phyloP scores from a whole-genome alignment of 2,888 invertebrate species.

The Acanthosepion lycidas region DNA sequence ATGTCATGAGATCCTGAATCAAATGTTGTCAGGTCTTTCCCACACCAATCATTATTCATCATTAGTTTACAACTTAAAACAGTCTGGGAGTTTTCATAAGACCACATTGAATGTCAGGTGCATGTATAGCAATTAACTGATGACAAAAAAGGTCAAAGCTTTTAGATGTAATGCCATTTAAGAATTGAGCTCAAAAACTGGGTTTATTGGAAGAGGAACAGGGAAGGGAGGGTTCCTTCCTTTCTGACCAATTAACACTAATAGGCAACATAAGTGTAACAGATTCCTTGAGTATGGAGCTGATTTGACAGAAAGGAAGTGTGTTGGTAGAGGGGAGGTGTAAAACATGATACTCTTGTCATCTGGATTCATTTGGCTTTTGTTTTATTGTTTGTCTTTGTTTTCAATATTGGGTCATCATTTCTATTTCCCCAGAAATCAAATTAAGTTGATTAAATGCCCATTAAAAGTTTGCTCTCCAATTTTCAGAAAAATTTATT shows the following conservation, averaged over 20 bases:
- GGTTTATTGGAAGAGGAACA: background rate
- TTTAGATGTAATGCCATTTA: background rate
- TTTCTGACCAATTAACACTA: background rate
- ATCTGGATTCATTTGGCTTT: background rate
- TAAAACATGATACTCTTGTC: background rate
- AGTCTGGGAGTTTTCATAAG: background rate
- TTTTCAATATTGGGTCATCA: background rate
- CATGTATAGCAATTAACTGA: background rate
- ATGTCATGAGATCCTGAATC: background rate
- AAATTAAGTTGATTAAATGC: background rate
- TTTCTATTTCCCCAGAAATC: background rate
- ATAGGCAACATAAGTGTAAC: background rate
- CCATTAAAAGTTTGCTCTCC: background rate
- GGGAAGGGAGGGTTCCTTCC: background rate
- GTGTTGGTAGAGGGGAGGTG: background rate
- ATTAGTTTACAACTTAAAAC: background rate
- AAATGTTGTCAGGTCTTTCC: background rate
- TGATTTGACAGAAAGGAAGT: background rate
- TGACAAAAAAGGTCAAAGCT: constrained; percentile 33
- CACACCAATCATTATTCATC: background rate
- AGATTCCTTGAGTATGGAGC: background rate
- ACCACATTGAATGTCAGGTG: background rate
- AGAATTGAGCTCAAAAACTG: background rate
- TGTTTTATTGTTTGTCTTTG: background rate
- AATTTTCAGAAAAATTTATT: background rate